Percentiles rank a stretch among this genome's conserved stretches.
Evolutionary conservation across 2,113 vertebrate species (phyloP).

Genomic region (Lepisosteus osseus): DNA sequence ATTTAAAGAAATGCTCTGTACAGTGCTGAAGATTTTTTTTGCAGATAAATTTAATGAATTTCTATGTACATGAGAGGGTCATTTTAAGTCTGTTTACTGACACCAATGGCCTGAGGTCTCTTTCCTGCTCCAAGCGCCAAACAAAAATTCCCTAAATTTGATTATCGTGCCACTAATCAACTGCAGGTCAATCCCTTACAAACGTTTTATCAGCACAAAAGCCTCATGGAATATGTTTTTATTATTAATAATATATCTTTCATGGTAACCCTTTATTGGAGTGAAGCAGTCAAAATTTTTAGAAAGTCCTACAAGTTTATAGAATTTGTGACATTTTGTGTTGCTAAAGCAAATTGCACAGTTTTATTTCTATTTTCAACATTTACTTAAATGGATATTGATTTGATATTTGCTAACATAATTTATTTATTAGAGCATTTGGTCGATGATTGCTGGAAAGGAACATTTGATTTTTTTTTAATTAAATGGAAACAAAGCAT

Average conservation of each 20-base stretch:
- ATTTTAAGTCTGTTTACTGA: conserved; percentile 40
- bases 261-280: conserved; percentile 44
- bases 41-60: conserved; percentile 27
- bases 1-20: conserved; percentile 11
- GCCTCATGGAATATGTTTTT: conserved; percentile 16
- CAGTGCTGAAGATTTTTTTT: conserved; percentile 18
- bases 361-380: too few relatives aligned
- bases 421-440: too few relatives aligned
- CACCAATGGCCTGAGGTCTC: conserved; percentile 60
- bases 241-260: conserved; percentile 38
- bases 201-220: conserved; percentile 39
- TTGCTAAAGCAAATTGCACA: conserved; percentile 50
- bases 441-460: too few relatives aligned
- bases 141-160: conserved; percentile 78
- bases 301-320: too few relatives aligned
- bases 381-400: too few relatives aligned
- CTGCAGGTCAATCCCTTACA: conserved; percentile 78
- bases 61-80: conserved; percentile 20
- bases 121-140: conserved; percentile 74
- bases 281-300: conserved; percentile 7
- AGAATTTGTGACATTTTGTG: too few relatives aligned
- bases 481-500: too few relatives aligned
- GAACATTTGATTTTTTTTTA: too few relatives aligned
- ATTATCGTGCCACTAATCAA: conserved; percentile 92
- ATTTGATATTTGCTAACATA: too few relatives aligned